These are phyloP conservation scores for Onychomys torridus DNA, from an alignment of 2,797 vertebrate genomes.

Conservation along the genomic window DNA sequence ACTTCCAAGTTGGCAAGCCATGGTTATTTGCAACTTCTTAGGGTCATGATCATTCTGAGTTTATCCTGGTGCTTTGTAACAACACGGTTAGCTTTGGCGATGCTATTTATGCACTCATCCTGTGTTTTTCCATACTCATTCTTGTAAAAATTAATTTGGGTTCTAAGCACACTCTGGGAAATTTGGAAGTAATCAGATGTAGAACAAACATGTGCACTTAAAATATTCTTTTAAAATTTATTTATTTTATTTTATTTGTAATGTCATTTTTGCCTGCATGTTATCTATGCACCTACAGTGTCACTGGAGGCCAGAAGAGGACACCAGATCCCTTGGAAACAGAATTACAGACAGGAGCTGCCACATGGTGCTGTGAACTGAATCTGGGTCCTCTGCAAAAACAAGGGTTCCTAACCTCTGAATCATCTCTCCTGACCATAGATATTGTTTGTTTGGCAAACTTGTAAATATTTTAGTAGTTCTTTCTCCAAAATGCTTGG, in stretches of 20 bases:
- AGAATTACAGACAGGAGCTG: background rate
- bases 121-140: constrained; percentile 39
- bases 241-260: background rate
- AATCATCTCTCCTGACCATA: background rate
- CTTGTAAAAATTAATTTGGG: constrained; percentile 43
- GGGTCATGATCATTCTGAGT: constrained; percentile 62
- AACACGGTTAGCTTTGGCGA: constrained; percentile 9
- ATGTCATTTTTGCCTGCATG: background rate
- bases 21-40: constrained; percentile 57
- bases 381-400: background rate
- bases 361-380: background rate
- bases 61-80: constrained; percentile 60
- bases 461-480: constrained; percentile 23
- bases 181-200: background rate
- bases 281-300: no score
- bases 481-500: constrained; percentile 16
- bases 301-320: background rate
- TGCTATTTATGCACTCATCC: background rate
- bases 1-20: constrained; percentile 68
- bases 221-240: background rate
- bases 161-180: constrained; percentile 44
- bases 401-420: background rate
- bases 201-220: background rate
- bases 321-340: background rate
- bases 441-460: background rate